phyloP scores from a whole-genome alignment of 2,113 vertebrate genomes.

The Cryptotis parvus region DNA sequence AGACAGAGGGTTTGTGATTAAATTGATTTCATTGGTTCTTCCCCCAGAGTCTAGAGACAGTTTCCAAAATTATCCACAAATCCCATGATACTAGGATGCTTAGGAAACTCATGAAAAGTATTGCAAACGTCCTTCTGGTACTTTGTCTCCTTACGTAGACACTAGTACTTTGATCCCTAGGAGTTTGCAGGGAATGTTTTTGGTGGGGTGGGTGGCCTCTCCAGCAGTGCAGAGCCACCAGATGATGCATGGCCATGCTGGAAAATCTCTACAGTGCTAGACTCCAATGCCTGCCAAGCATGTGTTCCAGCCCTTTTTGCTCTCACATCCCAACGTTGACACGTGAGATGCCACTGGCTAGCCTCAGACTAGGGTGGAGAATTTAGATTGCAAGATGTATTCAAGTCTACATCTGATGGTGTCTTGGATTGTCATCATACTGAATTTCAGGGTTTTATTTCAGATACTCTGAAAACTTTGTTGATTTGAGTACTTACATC shows the following conservation, averaged over 20 bases:
- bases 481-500: slow-evolving; percentile 53
- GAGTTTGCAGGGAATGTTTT: no score
- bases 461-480: not conserved
- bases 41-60: not conserved
- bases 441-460: not conserved
- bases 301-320: no score
- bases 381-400: not conserved
- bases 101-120: not conserved
- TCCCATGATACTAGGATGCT: not conserved
- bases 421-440: not conserved
- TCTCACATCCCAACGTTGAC: not conserved
- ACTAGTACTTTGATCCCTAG: not conserved
- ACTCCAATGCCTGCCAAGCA: no score
- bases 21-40: not conserved
- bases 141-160: not conserved
- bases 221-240: no score
- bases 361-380: not conserved
- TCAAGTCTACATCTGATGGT: not conserved
- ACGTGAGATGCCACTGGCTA: not conserved
- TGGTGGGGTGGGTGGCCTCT: no score
- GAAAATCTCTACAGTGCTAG: no score
- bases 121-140: not conserved
- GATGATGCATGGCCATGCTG: no score
- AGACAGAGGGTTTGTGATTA: not conserved
- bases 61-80: not conserved